Conservation (phyloP, 2,113 vertebrate genomes). For the Ornithorhynchus anatinus region DNA sequence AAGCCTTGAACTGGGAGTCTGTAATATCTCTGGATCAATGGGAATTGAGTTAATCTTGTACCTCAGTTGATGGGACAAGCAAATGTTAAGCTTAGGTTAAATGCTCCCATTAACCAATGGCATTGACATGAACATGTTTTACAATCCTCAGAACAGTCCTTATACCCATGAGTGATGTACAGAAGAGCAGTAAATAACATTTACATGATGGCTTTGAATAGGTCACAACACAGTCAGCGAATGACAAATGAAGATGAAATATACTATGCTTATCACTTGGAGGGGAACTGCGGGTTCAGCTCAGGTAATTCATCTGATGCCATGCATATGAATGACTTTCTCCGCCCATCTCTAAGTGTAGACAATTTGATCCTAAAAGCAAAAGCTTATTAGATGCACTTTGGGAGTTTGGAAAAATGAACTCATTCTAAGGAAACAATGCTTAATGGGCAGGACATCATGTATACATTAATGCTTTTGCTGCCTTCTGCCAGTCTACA, state of each 20-base stretch:
- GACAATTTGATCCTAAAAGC: conserved; percentile 29
- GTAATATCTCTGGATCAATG: not conserved
- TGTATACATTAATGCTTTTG: not conserved
- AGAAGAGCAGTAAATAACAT: conserved; percentile 16
- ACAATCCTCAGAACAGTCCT: not conserved
- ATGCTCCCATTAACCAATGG: conserved; percentile 28
- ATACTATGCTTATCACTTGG: conserved; percentile 9
- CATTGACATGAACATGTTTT: conserved; percentile 21
- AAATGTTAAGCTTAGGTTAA: conserved; percentile 43
- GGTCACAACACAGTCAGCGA: conserved; percentile 29
- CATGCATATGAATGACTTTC: conserved; percentile 1
- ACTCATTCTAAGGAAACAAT: not conserved
- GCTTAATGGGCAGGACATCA: not conserved
- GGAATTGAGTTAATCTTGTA: conserved; percentile 12
- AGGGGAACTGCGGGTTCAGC: not conserved
- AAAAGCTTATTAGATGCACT: conserved; percentile 10
- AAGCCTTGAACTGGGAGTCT: not conserved
- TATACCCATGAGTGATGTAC: conserved; percentile 19
- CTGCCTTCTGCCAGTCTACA: not conserved
- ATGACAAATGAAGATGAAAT: conserved; percentile 33
- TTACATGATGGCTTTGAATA: conserved; percentile 31
- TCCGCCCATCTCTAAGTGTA: conserved; percentile 1
- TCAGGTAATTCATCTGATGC: not conserved
- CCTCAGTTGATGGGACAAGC: not conserved
- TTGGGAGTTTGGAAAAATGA: conserved; percentile 1